Percentiles rank a stretch among this genome's conserved stretches.
phyloP scores from a whole-genome alignment of 2,888 invertebrate species.

The Lasioglossum marginatum region DNA sequence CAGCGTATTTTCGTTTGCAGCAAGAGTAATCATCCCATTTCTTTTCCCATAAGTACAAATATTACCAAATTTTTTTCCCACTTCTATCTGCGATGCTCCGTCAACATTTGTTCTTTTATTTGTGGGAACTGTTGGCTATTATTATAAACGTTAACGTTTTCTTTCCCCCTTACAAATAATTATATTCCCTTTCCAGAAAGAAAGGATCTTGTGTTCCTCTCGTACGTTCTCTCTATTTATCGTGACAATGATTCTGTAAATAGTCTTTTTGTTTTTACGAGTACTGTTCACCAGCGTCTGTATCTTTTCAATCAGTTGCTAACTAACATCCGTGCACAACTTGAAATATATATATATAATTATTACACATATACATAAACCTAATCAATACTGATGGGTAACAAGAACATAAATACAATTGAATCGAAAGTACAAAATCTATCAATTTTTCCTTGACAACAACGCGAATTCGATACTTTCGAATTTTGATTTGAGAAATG shows the following conservation, averaged over 20 bases:
- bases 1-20: conserved; percentile 22
- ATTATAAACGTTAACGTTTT: conserved; percentile 31
- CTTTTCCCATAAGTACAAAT: conserved; percentile 55
- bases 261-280: conserved; percentile 42
- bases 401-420: conserved; percentile 62
- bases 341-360: conserved; percentile 37
- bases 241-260: conserved; percentile 24
- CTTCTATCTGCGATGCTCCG: conserved; percentile 23
- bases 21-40: conserved; percentile 30
- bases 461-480: conserved; percentile 41
- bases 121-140: conserved; percentile 22
- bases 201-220: conserved; percentile 15
- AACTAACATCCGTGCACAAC: conserved; percentile 51
- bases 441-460: conserved; percentile 48
- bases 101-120: conserved; percentile 30
- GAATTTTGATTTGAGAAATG: conserved; percentile 35
- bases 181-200: conserved; percentile 18
- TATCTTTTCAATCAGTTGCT: conserved; percentile 45
- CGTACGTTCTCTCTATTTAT: conserved; percentile 19
- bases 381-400: conserved; percentile 67
- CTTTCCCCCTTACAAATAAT: conserved; percentile 1
- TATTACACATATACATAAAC: conserved; percentile 51
- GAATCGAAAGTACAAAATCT: conserved; percentile 54
- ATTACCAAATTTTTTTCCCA: conserved; percentile 39
- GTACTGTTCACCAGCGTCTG: conserved; percentile 50